These are phyloP conservation scores for Hydrozoanthus gracilis DNA, from an alignment of 92 coral and sea anemone species.

Conservation along the genomic window DNA sequence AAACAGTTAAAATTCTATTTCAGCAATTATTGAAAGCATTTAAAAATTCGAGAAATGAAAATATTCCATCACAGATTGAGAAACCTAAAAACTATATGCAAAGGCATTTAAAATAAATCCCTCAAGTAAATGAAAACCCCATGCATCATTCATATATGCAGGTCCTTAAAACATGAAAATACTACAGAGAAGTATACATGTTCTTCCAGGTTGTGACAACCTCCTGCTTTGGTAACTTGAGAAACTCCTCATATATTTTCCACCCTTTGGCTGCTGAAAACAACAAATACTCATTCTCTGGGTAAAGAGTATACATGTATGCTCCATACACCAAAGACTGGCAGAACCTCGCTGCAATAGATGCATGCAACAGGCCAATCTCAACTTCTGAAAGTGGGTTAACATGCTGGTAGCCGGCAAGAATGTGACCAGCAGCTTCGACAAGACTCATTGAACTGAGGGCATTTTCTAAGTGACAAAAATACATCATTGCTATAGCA, in stretches of 20 bases:
- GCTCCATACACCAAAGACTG: conserved; percentile 60
- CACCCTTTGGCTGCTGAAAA: conserved; percentile 47
- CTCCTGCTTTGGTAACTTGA: conserved; percentile 29
- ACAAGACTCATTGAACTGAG: conserved; percentile 7
- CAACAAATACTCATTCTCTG: conserved; percentile 36
- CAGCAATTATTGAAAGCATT: too few relatives aligned
- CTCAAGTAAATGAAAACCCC: too few relatives aligned
- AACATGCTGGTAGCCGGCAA: conserved; percentile 62
- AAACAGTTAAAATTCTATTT: too few relatives aligned
- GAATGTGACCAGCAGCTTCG: conserved; percentile 48
- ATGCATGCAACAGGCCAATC: conserved; percentile 36
- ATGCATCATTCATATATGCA: too few relatives aligned
- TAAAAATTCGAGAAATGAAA: too few relatives aligned
- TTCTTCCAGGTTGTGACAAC: conserved; percentile 40
- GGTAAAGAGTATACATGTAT: conserved; percentile 29
- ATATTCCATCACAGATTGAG: too few relatives aligned
- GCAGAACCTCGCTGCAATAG: conserved; percentile 47
- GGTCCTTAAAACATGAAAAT: too few relatives aligned
- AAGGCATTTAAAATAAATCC: too few relatives aligned
- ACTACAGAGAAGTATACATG: conserved; percentile 2
- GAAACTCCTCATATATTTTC: conserved; percentile 52
- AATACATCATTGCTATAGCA: conserved; percentile 52
- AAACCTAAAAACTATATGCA: too few relatives aligned
- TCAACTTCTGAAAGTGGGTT: conserved; percentile 51
- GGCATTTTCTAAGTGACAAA: conserved; percentile 39